These are phyloP conservation scores for Virgularia gustaviana DNA, from an alignment of 92 coral and sea anemone species.

Conservation along the genomic window DNA sequence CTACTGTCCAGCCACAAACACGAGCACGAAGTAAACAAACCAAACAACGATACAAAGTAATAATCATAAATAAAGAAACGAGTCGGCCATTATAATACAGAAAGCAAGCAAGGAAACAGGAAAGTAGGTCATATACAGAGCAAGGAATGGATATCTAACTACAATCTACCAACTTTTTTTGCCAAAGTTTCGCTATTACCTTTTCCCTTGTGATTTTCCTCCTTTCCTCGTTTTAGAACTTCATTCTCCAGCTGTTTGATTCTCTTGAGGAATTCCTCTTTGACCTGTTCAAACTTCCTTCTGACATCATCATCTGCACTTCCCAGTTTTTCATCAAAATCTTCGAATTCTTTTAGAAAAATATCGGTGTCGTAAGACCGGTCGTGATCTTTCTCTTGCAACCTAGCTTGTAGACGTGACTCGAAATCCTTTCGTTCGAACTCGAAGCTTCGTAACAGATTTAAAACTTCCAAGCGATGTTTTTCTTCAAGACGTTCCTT, in stretches of 20 bases:
- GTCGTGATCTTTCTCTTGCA: constrained; percentile 59
- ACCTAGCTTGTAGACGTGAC: constrained; percentile 48
- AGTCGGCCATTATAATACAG: too few species aligned
- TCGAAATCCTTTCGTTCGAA: constrained; percentile 79
- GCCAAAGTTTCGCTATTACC: too few species aligned
- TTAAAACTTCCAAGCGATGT: constrained; percentile 71
- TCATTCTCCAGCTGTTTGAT: background rate
- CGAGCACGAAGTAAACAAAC: too few species aligned
- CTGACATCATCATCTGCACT: background rate
- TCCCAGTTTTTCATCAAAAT: background rate
- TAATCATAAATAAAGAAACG: too few species aligned
- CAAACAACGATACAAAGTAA: too few species aligned
- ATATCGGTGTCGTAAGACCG: background rate
- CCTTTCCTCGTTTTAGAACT: too few species aligned
- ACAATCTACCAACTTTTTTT: too few species aligned
- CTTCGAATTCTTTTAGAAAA: background rate
- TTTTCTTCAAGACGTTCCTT: constrained; percentile 67
- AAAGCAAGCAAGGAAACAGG: too few species aligned
- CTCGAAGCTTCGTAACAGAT: constrained; percentile 72
- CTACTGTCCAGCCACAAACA: too few species aligned
- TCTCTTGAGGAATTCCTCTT: background rate
- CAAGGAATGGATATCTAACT: too few species aligned
- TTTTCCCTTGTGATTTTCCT: too few species aligned
- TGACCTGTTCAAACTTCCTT: background rate
- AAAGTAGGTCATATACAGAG: too few species aligned